Conservation (phyloP, 2,113 vertebrate species). For the Actenoides lindsayi region DNA sequence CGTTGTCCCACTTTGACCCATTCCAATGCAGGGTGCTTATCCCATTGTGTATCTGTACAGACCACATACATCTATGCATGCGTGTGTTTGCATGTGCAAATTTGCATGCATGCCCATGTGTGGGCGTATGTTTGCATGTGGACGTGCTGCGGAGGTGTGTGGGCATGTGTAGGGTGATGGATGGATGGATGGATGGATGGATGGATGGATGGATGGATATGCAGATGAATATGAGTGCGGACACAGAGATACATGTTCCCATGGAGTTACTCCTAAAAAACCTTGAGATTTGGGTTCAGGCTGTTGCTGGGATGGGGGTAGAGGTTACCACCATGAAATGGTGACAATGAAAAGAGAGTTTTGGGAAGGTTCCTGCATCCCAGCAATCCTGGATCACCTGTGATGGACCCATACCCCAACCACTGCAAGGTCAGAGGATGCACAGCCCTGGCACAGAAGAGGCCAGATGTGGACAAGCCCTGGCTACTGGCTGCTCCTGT, state of each 20-base stretch:
- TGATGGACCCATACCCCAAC: background rate
- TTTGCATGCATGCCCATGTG: fast-evolving
- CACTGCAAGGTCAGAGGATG: fast-evolving
- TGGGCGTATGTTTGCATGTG: fast-evolving
- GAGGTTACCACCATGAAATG: background rate
- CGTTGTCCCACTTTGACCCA: background rate
- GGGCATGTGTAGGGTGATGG: background rate
- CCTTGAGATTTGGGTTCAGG: background rate
- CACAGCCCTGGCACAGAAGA: fast-evolving
- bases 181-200: background rate
- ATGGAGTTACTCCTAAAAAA: background rate
- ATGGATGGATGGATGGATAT: background rate
- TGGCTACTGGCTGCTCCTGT: background rate
- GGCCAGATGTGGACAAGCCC: background rate
- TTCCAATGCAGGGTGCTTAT: background rate
- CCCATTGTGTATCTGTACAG: fast-evolving
- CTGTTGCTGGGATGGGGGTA: too few relatives aligned
- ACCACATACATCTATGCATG: background rate
- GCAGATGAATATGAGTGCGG: too few relatives aligned
- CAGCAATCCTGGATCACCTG: background rate
- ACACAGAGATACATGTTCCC: background rate
- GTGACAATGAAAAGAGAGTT: background rate
- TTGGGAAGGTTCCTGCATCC: background rate
- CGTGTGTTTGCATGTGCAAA: background rate
- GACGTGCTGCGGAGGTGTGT: background rate